Percentiles rank a stretch among this genome's conserved stretches.
These are phyloP conservation scores for Peromyscus californicus DNA, from an alignment of 2,113 vertebrate species.

Conservation along the genomic window DNA sequence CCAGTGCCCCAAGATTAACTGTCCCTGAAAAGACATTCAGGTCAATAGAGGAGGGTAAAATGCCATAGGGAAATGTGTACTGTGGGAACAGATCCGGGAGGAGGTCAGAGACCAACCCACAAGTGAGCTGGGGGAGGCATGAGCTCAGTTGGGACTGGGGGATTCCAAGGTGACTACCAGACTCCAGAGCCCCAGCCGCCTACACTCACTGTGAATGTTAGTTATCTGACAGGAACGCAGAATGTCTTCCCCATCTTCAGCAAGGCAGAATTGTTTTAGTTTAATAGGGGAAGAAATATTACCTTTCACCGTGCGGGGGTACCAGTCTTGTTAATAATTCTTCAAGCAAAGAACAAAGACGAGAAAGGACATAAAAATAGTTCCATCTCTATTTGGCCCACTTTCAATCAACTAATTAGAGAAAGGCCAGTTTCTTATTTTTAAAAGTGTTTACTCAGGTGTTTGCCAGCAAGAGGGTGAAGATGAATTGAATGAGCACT, in stretches of 20 bases:
- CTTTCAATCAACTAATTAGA: slow-evolving; percentile 63
- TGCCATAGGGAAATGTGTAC: background rate
- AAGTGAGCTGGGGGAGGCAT: no score
- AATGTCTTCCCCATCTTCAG: slow-evolving; percentile 33
- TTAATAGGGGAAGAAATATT: slow-evolving; percentile 53
- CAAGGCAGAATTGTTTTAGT: background rate
- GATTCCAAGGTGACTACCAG: background rate
- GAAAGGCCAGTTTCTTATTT: slow-evolving; percentile 52
- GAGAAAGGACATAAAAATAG: slow-evolving; percentile 36
- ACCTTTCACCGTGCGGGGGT: background rate
- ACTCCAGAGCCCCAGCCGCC: accelerated
- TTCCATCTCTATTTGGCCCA: background rate
- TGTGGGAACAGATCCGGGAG: background rate
- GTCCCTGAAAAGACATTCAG: background rate
- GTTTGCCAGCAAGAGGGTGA: background rate
- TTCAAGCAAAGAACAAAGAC: slow-evolving; percentile 16
- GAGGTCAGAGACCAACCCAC: background rate
- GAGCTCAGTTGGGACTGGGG: accelerated
- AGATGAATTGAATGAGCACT: background rate
- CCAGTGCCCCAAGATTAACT: background rate
- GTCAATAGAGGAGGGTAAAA: background rate
- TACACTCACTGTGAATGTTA: accelerated
- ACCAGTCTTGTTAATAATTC: slow-evolving; percentile 43
- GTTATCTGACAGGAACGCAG: background rate
- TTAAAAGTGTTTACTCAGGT: slow-evolving; percentile 43